These are phyloP conservation scores for Teleogryllus occipitalis DNA, from an alignment of 1,140 invertebrate species.

Conservation along the genomic window DNA sequence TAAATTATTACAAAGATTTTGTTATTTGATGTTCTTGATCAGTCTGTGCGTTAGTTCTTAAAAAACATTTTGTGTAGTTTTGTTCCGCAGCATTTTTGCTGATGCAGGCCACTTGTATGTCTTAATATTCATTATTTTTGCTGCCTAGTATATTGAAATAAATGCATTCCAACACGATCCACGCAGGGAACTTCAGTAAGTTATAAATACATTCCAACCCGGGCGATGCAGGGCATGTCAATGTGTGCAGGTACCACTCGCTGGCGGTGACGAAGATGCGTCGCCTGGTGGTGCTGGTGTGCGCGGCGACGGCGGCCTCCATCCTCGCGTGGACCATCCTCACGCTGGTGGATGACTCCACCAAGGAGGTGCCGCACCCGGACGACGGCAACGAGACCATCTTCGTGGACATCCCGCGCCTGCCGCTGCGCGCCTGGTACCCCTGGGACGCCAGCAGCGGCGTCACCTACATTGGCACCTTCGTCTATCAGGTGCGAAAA, in stretches of 20 bases:
- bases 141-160: too few relatives aligned
- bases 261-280: constrained; percentile 68
- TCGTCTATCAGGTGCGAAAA: constrained; percentile 61
- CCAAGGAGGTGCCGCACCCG: constrained; percentile 54
- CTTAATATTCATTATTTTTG: too few relatives aligned
- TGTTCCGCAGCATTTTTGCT: too few relatives aligned
- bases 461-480: constrained; percentile 52
- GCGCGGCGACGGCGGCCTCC: constrained; percentile 33
- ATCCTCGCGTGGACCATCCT: constrained; percentile 56
- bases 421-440: constrained; percentile 65
- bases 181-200: too few relatives aligned
- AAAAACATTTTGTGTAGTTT: too few relatives aligned
- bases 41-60: too few relatives aligned
- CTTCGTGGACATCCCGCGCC: constrained; percentile 55
- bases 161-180: too few relatives aligned
- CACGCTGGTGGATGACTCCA: constrained; percentile 68
- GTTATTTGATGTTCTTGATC: background rate
- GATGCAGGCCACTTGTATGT: too few relatives aligned
- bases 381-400: constrained; percentile 60
- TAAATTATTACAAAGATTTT: background rate
- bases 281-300: constrained; percentile 57
- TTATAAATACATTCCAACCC: too few relatives aligned
- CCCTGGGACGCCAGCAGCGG: constrained; percentile 58
- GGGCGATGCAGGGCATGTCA: too few relatives aligned
- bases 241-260: constrained; percentile 51